phyloP scores from a whole-genome alignment of 2,113 vertebrate species.

The Motacilla alba region DNA sequence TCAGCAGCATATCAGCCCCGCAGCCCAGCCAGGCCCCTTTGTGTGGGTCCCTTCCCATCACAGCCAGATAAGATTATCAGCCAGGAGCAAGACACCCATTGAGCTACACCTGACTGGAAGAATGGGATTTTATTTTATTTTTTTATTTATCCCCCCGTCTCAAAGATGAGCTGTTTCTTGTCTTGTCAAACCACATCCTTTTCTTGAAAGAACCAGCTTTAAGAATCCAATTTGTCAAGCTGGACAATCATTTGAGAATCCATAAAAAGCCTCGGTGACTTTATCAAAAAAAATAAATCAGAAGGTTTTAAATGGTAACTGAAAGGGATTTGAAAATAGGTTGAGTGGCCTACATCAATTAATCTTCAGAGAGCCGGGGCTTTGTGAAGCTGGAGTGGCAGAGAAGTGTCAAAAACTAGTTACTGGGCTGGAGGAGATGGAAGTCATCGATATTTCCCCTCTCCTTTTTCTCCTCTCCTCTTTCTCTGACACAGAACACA shows the following conservation, averaged over 20 bases:
- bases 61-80: constrained; percentile 88
- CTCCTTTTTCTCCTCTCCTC: not conserved
- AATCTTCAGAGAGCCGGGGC: constrained; percentile 70
- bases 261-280: constrained; percentile 76
- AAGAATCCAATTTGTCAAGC: constrained; percentile 86
- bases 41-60: constrained; percentile 82
- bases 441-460: not conserved
- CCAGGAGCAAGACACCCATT: constrained; percentile 79
- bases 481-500: not conserved
- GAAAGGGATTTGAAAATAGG: constrained; percentile 74
- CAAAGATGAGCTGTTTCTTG: constrained; percentile 81
- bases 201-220: constrained; percentile 78
- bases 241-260: constrained; percentile 78
- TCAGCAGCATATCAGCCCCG: constrained; percentile 79
- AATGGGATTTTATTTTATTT: constrained; percentile 73
- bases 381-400: constrained; percentile 60
- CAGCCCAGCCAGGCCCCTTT: constrained; percentile 76
- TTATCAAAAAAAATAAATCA: constrained; percentile 81
- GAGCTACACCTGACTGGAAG: constrained; percentile 66
- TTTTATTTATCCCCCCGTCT: constrained; percentile 80
- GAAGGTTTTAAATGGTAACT: constrained; percentile 72
- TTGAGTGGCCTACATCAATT: constrained; percentile 75
- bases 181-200: constrained; percentile 80
- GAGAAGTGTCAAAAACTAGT: constrained; percentile 52
- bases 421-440: constrained; percentile 18